A percentile compares a stretch with the other conserved stretches of the same genome.
Conservation (phyloP, 1,140 invertebrate genomes). For the Leptestheria dahalacensis region DNA sequence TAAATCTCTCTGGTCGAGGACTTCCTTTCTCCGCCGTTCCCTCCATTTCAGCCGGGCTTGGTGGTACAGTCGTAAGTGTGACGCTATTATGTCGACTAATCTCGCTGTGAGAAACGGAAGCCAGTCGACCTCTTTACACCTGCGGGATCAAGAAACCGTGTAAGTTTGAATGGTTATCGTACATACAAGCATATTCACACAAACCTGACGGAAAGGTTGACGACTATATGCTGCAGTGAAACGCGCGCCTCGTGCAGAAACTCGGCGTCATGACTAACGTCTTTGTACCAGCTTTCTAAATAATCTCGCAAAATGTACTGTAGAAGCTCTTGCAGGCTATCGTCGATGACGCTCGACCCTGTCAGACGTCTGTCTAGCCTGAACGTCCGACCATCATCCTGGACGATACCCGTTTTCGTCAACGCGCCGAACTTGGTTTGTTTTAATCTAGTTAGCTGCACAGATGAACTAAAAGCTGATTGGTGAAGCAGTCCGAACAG, state of each 20-base stretch:
- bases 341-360: conserved; percentile 50
- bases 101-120: conserved; percentile 68
- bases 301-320: conserved; percentile 60
- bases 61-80: conserved; percentile 66
- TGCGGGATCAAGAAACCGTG: conserved; percentile 26
- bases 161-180: no score
- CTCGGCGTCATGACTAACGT: conserved; percentile 36
- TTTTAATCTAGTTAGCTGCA: neutral
- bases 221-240: conserved; percentile 35
- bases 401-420: no score
- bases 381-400: conserved; percentile 21
- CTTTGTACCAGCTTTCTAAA: conserved; percentile 56
- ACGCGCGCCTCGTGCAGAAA: conserved; percentile 36
- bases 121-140: conserved; percentile 78
- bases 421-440: neutral
- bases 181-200: neutral
- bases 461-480: neutral
- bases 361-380: conserved; percentile 40
- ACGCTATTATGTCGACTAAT: conserved; percentile 76
- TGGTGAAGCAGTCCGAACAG: neutral
- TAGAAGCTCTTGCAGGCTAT: conserved; percentile 53
- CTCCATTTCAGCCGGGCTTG: conserved; percentile 43
- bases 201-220: conserved; percentile 37
- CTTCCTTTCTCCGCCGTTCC: conserved; percentile 35
- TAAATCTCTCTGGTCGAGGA: conserved; percentile 29